A percentile compares a stretch with the other conserved stretches of the same genome.
These are phyloP conservation scores for Hylia prasina DNA, from an alignment of 2,113 vertebrate genomes.

Conservation along the genomic window DNA sequence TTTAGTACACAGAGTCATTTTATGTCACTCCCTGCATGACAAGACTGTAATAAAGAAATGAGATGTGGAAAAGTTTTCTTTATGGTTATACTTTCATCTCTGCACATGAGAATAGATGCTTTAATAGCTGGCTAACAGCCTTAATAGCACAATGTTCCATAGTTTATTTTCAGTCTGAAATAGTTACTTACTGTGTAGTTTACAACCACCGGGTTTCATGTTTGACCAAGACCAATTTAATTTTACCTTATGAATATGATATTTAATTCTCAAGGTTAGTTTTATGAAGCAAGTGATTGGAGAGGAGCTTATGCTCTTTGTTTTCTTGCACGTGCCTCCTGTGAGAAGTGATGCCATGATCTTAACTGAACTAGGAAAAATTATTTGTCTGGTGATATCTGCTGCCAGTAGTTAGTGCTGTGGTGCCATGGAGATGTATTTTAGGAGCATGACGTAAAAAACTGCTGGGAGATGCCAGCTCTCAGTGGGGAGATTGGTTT, in stretches of 20 bases:
- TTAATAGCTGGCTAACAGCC: constrained; percentile 4
- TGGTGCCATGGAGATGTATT: background rate
- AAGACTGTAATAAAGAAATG: constrained; percentile 22
- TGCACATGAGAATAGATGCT: background rate
- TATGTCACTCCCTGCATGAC: background rate
- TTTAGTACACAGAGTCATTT: background rate
- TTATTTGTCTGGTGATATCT: background rate
- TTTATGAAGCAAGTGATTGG: background rate
- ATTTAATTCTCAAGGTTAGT: background rate
- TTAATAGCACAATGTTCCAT: background rate
- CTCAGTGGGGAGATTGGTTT: background rate
- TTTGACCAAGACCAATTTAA: background rate
- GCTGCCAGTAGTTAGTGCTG: background rate
- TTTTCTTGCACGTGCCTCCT: background rate
- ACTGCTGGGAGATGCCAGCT: background rate
- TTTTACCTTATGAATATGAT: background rate
- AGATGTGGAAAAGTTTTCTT: background rate
- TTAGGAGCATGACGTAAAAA: background rate
- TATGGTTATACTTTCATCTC: background rate
- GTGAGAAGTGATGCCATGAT: background rate
- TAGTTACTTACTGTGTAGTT: background rate
- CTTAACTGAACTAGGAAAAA: background rate
- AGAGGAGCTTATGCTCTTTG: background rate
- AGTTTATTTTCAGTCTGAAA: background rate
- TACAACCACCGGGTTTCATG: background rate